Conservation (phyloP, 2,113 vertebrate species). For the Phylloscopus trochilus region DNA sequence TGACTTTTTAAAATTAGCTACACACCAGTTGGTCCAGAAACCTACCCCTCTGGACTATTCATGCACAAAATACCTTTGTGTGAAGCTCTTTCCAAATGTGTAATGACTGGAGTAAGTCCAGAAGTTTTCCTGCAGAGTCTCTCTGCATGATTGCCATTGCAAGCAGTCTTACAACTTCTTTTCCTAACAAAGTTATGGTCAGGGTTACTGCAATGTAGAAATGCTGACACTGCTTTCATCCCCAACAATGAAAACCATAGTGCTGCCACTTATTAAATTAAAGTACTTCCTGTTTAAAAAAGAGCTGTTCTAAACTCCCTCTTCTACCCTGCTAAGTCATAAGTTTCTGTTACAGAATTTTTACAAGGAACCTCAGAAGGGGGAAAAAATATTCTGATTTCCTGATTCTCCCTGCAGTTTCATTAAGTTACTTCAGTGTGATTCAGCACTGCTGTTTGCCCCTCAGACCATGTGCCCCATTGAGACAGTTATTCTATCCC, state of each 20-base stretch:
- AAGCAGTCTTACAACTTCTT: conserved; percentile 62
- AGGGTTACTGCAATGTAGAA: neutral
- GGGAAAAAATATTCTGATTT: neutral
- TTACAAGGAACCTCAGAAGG: neutral
- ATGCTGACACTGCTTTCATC: neutral
- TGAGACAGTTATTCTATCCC: neutral
- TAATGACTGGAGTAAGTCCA: conserved; percentile 77
- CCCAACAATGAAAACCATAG: neutral
- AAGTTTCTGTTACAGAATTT: neutral
- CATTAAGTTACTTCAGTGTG: neutral
- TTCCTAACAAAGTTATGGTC: conserved; percentile 34
- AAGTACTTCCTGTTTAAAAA: neutral
- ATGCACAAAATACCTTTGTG: conserved; percentile 82
- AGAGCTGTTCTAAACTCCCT: neutral
- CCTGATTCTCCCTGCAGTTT: neutral
- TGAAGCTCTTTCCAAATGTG: conserved; percentile 77
- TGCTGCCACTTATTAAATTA: conserved; percentile 22
- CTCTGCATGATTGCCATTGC: conserved; percentile 65
- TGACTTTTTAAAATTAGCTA: conserved; percentile 83
- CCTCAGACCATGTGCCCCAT: neutral
- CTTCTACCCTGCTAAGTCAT: neutral
- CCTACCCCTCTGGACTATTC: conserved; percentile 77
- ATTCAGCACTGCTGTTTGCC: neutral
- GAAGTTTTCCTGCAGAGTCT: conserved; percentile 70
- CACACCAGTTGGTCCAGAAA: conserved; percentile 82